These are phyloP conservation scores for Bruchidius siliquastri DNA, from an alignment of 2,888 invertebrate genomes.

Conservation along the genomic window DNA sequence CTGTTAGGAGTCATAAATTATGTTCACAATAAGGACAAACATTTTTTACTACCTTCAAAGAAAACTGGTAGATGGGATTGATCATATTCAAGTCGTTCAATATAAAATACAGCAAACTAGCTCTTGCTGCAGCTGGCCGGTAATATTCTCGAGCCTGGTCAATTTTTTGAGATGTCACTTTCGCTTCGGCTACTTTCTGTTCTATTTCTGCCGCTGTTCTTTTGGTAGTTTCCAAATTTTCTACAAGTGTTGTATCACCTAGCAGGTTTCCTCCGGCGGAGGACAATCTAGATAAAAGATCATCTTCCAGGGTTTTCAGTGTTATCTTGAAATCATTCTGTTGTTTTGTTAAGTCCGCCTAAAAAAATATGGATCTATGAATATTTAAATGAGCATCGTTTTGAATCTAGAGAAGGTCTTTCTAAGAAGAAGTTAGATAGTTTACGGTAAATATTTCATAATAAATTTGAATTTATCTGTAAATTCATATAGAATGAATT, in stretches of 20 bases:
- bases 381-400: no score
- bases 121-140: constrained; percentile 85
- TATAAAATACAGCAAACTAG: constrained; percentile 91
- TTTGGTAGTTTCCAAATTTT: constrained; percentile 94
- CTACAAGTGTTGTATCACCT: constrained; percentile 90
- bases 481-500: no score
- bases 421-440: no score
- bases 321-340: constrained; percentile 97
- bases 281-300: constrained; percentile 81
- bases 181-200: constrained; percentile 87
- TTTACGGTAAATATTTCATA: no score
- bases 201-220: constrained; percentile 94
- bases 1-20: no score
- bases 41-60: constrained; percentile 82
- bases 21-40: no score
- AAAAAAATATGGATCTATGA: constrained; percentile 28
- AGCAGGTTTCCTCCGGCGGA: constrained; percentile 91
- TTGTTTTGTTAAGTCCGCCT: constrained; percentile 89
- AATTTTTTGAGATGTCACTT: constrained; percentile 85
- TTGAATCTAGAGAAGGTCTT: no score
- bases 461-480: no score
- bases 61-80: constrained; percentile 96
- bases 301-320: constrained; percentile 88
- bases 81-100: constrained; percentile 92
- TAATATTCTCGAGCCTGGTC: constrained; percentile 88